Conservation (phyloP, 2,113 vertebrate genomes). For the Chaetodon trifascialis region DNA sequence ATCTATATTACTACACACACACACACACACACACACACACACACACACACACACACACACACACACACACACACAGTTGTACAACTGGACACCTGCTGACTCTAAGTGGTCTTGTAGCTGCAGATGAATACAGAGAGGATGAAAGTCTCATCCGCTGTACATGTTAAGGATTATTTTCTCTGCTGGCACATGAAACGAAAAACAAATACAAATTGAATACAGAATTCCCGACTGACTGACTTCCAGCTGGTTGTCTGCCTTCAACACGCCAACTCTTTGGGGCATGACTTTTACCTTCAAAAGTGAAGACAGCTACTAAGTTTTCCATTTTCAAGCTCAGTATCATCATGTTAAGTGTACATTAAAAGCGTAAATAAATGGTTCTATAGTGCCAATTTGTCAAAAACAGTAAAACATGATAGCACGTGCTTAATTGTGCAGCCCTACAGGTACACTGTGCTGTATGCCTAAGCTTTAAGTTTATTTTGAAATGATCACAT, state of each 20-base stretch:
- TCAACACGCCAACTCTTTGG: neutral
- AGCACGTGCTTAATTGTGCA: neutral
- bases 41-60: neutral
- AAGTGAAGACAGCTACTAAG: neutral
- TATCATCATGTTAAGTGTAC: neutral
- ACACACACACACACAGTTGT: conserved; percentile 1
- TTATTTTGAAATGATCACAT: too few relatives aligned
- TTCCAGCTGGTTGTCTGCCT: conserved; percentile 1
- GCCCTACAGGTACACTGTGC: neutral
- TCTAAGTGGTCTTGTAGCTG: conserved; percentile 45
- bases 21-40: neutral
- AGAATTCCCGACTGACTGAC: conserved; percentile 5
- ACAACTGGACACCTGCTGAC: conserved; percentile 50
- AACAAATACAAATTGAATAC: conserved; percentile 20
- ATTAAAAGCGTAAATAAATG: neutral
- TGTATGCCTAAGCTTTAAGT: neutral
- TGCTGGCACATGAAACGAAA: conserved; percentile 7
- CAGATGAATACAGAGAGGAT: conserved; percentile 44
- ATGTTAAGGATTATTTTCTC: conserved; percentile 26
- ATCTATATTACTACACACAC: neutral
- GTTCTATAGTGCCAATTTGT: neutral
- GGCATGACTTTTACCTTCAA: conserved; percentile 31
- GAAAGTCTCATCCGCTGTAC: conserved; percentile 20
- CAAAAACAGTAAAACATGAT: neutral
- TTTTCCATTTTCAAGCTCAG: neutral